These are phyloP conservation scores for Poicephalus gulielmi DNA, from an alignment of 2,113 vertebrate genomes.

Conservation along the genomic window DNA sequence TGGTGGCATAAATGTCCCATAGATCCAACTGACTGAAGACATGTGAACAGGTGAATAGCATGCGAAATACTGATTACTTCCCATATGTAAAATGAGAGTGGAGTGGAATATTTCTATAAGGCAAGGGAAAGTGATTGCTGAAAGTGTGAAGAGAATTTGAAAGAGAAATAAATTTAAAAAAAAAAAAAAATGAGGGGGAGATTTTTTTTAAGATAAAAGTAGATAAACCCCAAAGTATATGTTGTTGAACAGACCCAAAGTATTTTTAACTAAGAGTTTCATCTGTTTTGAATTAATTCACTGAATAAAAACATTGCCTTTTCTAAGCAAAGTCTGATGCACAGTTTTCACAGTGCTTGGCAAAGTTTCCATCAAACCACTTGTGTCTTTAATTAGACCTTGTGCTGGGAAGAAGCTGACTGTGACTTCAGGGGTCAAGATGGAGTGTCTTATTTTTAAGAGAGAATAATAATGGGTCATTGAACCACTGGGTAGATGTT, in stretches of 20 bases:
- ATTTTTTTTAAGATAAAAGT: not conserved
- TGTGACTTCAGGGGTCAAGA: not conserved
- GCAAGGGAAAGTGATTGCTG: not conserved
- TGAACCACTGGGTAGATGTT: not conserved
- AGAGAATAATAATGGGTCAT: not conserved
- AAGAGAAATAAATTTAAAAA: not conserved
- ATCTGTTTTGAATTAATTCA: slow-evolving; percentile 11
- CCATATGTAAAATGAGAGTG: not conserved
- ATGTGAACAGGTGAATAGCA: not conserved
- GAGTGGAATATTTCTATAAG: not conserved
- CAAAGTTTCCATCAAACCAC: not conserved
- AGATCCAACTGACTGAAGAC: not conserved
- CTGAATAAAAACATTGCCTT: not conserved
- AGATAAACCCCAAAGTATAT: not conserved
- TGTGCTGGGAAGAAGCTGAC: slow-evolving; percentile 3
- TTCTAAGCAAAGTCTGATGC: not conserved
- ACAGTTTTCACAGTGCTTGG: not conserved
- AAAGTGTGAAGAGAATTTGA: not conserved
- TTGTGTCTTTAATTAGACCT: slow-evolving; percentile 11
- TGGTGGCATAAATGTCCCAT: not conserved
- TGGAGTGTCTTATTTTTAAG: not conserved
- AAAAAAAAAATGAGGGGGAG: not conserved
- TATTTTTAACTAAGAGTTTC: not conserved
- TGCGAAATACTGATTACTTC: not conserved
- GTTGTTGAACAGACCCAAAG: not conserved